Base-by-base conservation (phyloP, 2,797 vertebrate genomes). In the Pseudotriccus pelzelni region DNA sequence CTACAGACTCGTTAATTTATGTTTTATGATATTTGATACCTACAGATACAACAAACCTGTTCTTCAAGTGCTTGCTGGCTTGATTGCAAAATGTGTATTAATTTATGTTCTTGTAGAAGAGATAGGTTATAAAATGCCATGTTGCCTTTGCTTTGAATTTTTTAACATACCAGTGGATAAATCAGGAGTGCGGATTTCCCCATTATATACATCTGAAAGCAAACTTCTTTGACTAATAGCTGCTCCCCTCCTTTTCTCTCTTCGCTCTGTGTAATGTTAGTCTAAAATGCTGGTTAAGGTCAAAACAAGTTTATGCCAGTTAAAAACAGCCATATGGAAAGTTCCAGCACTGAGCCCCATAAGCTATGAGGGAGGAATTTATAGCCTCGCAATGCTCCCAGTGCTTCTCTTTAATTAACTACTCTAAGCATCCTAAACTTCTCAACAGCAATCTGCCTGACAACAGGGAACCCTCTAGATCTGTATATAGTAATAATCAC, bases 241-340 rank as follows among this genome's bases (percentile, higher is more conserved):
- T 72, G 72, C 49, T 84, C 50, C n/a, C 15, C 3, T 7, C 52
- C 60, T 84, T 84, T 88, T 91, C 16, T 62, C 28, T 80, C 10
- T 72, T 75, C 39, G 14, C n/a, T 27, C 43, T 56, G 39, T 77
- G 72, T 87, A 83, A 79, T 44, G 14, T 87, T 94, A 72, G 79
- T 85, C 73, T 92, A 93, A 95, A 93, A 91, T 69, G 36, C 82
- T 89, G 87, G 83, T 95, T 97, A 94, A 96, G 95, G 95, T 97
- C 94, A 95, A 92, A 97, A 95, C 66, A 75, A 96, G 95, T 96
- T 96, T 96, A 94, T 94, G 93, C 82, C 89, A 52, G 89, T 96
- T 95, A 96, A 96, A 96, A 96, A 96, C 93, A 75, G 96, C 84
- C 94, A 63, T 89, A 91, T 93, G 96, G 96, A 96, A 97, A 96